Evolutionary conservation across 2,113 vertebrate genomes (phyloP).

Genomic region (Sebastes schlegelii): DNA sequence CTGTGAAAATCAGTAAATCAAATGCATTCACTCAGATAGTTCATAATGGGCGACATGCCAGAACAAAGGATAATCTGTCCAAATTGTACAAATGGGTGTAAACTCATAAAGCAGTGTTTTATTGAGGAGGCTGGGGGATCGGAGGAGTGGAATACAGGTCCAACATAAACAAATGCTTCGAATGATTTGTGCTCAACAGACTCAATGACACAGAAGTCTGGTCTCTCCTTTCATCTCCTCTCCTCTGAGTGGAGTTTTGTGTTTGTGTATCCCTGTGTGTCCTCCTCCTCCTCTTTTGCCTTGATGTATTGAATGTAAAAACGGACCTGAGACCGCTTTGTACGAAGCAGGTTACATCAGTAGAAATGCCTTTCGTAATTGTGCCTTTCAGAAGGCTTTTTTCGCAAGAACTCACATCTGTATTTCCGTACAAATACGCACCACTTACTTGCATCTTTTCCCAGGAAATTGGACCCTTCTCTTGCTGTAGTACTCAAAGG

Average conservation of each 20-base stretch:
- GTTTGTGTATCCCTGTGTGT: constrained; percentile 58
- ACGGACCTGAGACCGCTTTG: not conserved
- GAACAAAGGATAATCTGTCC: constrained; percentile 62
- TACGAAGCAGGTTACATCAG: constrained; percentile 28
- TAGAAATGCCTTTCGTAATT: constrained; percentile 28
- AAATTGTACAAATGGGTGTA: constrained; percentile 74
- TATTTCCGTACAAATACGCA: constrained; percentile 1
- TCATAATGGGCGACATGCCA: constrained; percentile 52
- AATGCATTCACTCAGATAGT: constrained; percentile 46
- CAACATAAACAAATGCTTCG: constrained; percentile 77
- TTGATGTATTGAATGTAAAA: constrained; percentile 48
- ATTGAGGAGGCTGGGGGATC: constrained; percentile 47
- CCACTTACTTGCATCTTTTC: not conserved
- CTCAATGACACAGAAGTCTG: constrained; percentile 63
- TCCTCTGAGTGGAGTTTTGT: constrained; percentile 47
- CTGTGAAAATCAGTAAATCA: constrained; percentile 52
- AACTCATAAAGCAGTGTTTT: constrained; percentile 76
- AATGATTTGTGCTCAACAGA: constrained; percentile 70
- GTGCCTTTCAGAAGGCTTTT: not conserved
- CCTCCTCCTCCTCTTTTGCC: constrained; percentile 45
- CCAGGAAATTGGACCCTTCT: constrained; percentile 6
- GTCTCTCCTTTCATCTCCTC: constrained; percentile 60
- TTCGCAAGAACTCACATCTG: not conserved
- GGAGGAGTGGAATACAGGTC: constrained; percentile 62
- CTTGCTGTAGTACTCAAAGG: constrained; percentile 3